Conservation (phyloP, 2,113 vertebrate species). For the Isichthys henryi region DNA sequence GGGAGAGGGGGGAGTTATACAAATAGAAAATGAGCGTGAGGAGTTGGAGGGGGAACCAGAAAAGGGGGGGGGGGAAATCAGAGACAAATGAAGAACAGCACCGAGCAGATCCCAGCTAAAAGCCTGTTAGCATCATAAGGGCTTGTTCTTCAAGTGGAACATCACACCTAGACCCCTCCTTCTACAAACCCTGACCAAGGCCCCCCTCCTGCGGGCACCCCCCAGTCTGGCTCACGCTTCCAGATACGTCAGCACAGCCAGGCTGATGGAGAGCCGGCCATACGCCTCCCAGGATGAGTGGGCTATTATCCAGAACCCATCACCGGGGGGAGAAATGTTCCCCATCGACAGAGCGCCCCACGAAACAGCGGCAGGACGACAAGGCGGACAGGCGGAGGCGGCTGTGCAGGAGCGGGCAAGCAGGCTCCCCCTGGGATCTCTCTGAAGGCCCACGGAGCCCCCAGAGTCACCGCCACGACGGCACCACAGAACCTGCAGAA, state of each 20-base stretch:
- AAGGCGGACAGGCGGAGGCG: background rate
- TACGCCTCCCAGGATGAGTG: background rate
- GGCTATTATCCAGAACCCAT: background rate
- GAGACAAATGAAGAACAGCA: background rate
- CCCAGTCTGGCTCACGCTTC: background rate
- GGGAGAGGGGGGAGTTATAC: background rate
- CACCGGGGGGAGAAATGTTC: background rate
- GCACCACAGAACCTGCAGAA: background rate
- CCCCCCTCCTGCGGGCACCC: background rate
- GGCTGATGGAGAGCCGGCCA: background rate
- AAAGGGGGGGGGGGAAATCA: background rate
- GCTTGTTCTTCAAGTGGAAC: background rate
- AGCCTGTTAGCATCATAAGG: background rate
- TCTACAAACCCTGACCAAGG: background rate
- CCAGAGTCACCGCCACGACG: background rate
- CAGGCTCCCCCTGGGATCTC: background rate
- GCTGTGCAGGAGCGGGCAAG: background rate
- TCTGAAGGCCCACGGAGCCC: background rate
- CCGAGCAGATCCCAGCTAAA: background rate
- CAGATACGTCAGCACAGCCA: background rate
- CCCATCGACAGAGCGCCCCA: background rate
- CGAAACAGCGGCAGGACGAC: background rate
- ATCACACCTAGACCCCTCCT: background rate
- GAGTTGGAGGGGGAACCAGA: background rate
- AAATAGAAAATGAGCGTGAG: background rate